These are phyloP conservation scores for Caenorhabditis auriculariae DNA, from an alignment of 2,888 invertebrate genomes.

Conservation along the genomic window DNA sequence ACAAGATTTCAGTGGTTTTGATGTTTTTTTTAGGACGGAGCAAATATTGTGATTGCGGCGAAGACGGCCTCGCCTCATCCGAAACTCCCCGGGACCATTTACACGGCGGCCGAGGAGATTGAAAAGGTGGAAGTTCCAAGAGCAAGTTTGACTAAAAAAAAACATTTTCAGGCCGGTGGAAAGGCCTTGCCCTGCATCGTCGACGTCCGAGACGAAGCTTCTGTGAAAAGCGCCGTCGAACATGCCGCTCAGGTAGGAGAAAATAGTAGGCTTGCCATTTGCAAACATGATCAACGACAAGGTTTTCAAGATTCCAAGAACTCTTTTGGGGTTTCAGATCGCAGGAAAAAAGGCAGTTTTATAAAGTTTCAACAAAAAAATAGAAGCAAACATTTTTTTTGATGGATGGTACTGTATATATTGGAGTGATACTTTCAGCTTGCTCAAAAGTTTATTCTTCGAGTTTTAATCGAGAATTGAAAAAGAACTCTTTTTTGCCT, in stretches of 20 bases:
- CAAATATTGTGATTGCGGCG: conserved; percentile 86
- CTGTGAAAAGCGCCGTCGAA: conserved; percentile 66
- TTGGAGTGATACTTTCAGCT: too few relatives aligned
- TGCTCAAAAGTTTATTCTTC: too few relatives aligned
- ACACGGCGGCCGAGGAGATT: conserved; percentile 86
- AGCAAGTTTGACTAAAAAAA: too few relatives aligned
- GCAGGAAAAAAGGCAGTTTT: neutral
- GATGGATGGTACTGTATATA: too few relatives aligned
- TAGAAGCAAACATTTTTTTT: too few relatives aligned
- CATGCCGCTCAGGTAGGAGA: conserved; percentile 10
- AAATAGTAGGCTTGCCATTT: too few relatives aligned
- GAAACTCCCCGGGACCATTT: conserved; percentile 87
- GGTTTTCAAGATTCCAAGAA: too few relatives aligned
- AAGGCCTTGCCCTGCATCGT: conserved; percentile 72
- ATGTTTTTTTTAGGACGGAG: conserved; percentile 77
- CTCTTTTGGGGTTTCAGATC: too few relatives aligned
- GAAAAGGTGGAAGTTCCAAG: conserved; percentile 25
- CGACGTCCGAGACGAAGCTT: conserved; percentile 82
- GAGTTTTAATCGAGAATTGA: too few relatives aligned
- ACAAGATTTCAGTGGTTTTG: neutral
- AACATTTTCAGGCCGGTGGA: conserved; percentile 27
- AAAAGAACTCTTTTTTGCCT: too few relatives aligned
- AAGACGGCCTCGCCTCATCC: conserved; percentile 88
- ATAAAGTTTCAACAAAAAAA: too few relatives aligned
- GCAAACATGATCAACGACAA: too few relatives aligned